Conservation (phyloP, 2,888 invertebrate species). For the Orchestes rusci region DNA sequence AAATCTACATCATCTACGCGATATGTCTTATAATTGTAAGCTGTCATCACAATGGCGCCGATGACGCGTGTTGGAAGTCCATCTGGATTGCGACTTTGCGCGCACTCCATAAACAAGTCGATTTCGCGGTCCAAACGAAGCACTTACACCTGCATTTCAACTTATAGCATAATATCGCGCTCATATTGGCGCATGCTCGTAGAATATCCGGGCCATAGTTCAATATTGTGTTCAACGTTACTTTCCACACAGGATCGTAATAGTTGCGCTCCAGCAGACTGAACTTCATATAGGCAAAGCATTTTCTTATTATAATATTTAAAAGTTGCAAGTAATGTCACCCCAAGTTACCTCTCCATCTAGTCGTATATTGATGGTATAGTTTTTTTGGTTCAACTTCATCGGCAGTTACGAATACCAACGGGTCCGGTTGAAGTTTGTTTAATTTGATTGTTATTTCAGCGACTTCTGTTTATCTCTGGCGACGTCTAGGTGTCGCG, state of each 20-base stretch:
- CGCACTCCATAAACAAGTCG: slow-evolving; percentile 55
- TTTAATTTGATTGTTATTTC: no score
- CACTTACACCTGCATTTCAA: no score
- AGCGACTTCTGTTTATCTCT: no score
- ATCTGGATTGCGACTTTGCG: no score
- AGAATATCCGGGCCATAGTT: no score
- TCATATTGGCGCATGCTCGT: slow-evolving; percentile 87
- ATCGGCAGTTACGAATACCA: slow-evolving; percentile 51
- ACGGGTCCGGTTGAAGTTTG: slow-evolving; percentile 50
- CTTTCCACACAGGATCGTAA: slow-evolving; percentile 62
- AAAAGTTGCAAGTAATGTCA: slow-evolving; percentile 71
- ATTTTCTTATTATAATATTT: slow-evolving; percentile 68
- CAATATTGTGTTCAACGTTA: slow-evolving; percentile 58
- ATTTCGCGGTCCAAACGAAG: slow-evolving; percentile 69
- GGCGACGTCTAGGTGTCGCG: no score
- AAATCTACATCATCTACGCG: slow-evolving; percentile 70
- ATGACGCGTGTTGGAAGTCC: slow-evolving; percentile 38
- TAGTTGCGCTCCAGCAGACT: slow-evolving; percentile 67
- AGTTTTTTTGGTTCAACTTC: no score
- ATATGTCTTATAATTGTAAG: slow-evolving; percentile 71
- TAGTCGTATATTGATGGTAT: slow-evolving; percentile 50
- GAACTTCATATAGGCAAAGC: slow-evolving; percentile 54
- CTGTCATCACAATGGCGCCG: slow-evolving; percentile 62
- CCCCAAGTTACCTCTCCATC: slow-evolving; percentile 59
- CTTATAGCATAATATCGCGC: slow-evolving; percentile 64